Conservation (phyloP, 2,113 vertebrate species). For the Pseudopodoces humilis region DNA sequence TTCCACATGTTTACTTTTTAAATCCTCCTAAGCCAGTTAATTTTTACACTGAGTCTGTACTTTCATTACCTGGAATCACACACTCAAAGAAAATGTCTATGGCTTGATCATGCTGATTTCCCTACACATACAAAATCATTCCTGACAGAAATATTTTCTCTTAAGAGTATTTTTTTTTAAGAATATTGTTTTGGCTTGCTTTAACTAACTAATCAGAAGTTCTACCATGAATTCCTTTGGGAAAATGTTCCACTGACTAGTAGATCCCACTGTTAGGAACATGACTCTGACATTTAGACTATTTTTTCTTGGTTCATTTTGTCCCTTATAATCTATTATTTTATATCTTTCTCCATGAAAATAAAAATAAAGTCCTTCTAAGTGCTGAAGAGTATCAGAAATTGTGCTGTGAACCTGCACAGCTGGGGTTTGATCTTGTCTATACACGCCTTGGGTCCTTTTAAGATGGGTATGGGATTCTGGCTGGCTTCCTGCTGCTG, state of each 20-base stretch:
- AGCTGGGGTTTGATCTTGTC: background rate
- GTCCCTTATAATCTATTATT: background rate
- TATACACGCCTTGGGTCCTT: background rate
- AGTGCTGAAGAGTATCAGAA: background rate
- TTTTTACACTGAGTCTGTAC: conserved; percentile 51
- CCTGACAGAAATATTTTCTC: conserved; percentile 6
- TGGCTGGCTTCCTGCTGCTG: background rate
- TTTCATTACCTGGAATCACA: conserved; percentile 51
- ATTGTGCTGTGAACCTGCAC: background rate
- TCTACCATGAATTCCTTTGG: background rate
- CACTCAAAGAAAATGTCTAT: conserved; percentile 27
- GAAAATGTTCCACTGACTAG: background rate
- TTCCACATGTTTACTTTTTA: conserved; percentile 69
- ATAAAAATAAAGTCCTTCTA: background rate
- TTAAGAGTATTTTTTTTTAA: background rate
- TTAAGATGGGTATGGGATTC: background rate
- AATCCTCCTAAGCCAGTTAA: conserved; percentile 69
- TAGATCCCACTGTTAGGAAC: background rate
- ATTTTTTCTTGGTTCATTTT: background rate
- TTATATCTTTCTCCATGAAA: background rate
- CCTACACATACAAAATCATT: background rate
- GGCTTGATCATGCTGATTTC: conserved; percentile 22
- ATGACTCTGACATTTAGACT: background rate
- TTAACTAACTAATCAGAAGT: background rate
- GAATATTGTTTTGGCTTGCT: background rate